Conservation (phyloP, 2,888 invertebrate species). For the Allygus modestus region DNA sequence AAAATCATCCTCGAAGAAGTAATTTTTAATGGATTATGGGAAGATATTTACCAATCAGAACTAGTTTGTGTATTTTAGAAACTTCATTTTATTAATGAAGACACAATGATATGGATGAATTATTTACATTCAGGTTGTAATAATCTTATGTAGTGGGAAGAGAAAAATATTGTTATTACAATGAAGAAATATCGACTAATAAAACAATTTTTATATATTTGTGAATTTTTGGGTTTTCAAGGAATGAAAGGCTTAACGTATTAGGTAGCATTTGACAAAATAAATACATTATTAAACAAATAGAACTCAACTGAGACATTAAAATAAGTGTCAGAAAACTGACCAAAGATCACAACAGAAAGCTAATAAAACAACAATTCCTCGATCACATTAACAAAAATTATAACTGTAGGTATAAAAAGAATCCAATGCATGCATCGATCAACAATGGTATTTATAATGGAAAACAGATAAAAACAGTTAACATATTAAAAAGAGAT, state of each 20-base stretch:
- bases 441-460: slow-evolving; percentile 52
- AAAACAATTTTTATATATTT: slow-evolving; percentile 64
- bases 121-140: slow-evolving; percentile 65
- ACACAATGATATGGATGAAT: slow-evolving; percentile 66
- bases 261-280: slow-evolving; percentile 35
- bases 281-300: slow-evolving; percentile 41
- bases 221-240: slow-evolving; percentile 34
- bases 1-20: too few relatives aligned
- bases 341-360: slow-evolving; percentile 18
- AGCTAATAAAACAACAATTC: slow-evolving; percentile 34
- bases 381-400: slow-evolving; percentile 48
- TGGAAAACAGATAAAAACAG: slow-evolving; percentile 48
- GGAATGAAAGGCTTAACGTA: slow-evolving; percentile 49
- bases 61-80: slow-evolving; percentile 60
- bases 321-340: background rate
- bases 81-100: slow-evolving; percentile 67
- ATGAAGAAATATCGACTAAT: slow-evolving; percentile 63
- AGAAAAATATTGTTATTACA: slow-evolving; percentile 65
- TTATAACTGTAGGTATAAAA: slow-evolving; percentile 40
- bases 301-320: slow-evolving; percentile 9
- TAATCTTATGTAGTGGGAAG: slow-evolving; percentile 63
- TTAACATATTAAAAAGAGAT: slow-evolving; percentile 61
- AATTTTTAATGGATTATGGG: too few relatives aligned
- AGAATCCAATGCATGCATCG: slow-evolving; percentile 31
- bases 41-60: too few relatives aligned